These are phyloP conservation scores for Menidia beryllina DNA, from an alignment of 2,113 vertebrate species.

Conservation along the genomic window DNA sequence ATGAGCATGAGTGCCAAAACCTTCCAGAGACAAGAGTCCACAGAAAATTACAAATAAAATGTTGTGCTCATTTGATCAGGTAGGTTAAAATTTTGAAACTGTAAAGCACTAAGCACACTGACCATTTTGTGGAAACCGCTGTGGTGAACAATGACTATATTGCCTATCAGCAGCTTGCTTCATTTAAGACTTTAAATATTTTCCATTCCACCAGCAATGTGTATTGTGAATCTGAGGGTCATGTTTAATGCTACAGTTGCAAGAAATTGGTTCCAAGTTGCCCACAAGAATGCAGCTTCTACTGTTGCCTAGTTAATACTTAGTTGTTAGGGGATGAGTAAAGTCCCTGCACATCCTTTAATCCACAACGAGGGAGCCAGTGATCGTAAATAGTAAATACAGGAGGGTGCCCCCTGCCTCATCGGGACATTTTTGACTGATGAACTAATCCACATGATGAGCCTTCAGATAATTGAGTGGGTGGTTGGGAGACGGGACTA, in stretches of 20 bases:
- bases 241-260: background rate
- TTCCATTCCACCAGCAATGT: background rate
- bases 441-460: constrained; percentile 53
- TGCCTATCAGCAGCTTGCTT: background rate
- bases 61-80: no score
- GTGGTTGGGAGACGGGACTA: constrained; percentile 17
- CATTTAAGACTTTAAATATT: background rate
- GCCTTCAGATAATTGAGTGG: constrained; percentile 28
- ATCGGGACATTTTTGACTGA: constrained; percentile 29
- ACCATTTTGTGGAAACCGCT: background rate
- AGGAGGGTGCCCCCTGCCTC: constrained; percentile 30
- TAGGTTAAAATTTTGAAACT: no score
- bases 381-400: constrained; percentile 27
- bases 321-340: background rate
- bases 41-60: no score
- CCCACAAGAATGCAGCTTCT: background rate
- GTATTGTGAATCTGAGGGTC: background rate
- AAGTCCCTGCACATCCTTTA: constrained; percentile 5
- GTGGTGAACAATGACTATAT: background rate
- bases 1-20: no score
- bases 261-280: constrained; percentile 8
- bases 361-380: constrained; percentile 33
- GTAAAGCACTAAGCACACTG: background rate
- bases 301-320: background rate
- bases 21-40: no score